Conservation (phyloP, 1,140 invertebrate genomes). For the Pseudomyrmex sp. region DNA sequence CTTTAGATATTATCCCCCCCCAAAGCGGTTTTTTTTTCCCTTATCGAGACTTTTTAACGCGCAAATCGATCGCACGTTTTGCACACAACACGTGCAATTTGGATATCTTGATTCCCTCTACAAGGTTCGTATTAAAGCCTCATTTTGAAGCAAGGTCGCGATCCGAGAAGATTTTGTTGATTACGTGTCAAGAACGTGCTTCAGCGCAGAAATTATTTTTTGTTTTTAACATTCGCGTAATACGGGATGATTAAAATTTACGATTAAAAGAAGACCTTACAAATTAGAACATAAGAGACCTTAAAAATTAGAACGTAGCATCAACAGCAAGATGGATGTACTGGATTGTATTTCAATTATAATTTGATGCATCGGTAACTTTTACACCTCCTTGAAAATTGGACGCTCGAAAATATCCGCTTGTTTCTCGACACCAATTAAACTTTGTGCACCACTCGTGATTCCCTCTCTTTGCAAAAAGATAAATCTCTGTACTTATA, state of each 20-base stretch:
- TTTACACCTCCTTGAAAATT: not conserved
- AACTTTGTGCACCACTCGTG: not conserved
- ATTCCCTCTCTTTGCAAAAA: not conserved
- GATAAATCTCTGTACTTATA: not conserved
- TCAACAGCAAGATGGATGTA: too few species aligned
- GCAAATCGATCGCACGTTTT: not conserved
- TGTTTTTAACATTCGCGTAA: not conserved
- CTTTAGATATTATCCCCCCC: not conserved
- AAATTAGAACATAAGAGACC: too few species aligned
- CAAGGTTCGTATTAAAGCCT: not conserved
- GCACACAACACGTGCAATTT: not conserved
- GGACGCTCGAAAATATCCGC: not conserved
- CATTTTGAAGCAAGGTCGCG: not conserved
- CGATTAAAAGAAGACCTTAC: too few species aligned
- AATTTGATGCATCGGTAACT: too few species aligned
- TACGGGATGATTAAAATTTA: not conserved
- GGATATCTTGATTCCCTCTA: not conserved
- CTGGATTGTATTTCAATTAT: too few species aligned
- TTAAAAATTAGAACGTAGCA: too few species aligned
- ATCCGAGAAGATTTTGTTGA: too few species aligned
- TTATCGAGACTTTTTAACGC: not conserved
- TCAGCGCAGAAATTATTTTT: too few species aligned
- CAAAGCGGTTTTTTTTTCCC: too few species aligned
- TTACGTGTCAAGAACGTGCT: too few species aligned
- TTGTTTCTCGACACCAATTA: slow-evolving; percentile 1